A percentile compares a stretch with the other conserved stretches of the same genome.
phyloP scores from a whole-genome alignment of 2,888 invertebrate genomes.

The Noctua fimbriata region DNA sequence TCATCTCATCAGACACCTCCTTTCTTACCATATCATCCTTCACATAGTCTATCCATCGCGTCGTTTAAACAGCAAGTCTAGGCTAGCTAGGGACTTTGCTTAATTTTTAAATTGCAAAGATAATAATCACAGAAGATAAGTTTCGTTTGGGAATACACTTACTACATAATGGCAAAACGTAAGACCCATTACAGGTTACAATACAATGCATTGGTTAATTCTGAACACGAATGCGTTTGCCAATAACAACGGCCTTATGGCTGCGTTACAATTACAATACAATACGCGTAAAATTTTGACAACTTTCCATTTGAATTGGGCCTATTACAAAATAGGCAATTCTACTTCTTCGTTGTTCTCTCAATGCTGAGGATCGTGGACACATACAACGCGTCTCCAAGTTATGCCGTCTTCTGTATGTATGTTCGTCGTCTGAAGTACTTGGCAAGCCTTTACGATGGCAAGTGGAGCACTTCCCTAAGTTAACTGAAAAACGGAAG shows the following conservation, averaged over 20 bases:
- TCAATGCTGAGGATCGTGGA: neutral
- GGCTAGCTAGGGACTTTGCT: neutral
- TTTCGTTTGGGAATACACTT: constrained; percentile 41
- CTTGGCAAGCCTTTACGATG: neutral
- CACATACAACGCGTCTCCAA: neutral
- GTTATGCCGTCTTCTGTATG: too few species aligned
- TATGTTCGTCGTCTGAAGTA: too few species aligned
- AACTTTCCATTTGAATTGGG: constrained; percentile 48
- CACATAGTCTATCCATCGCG: neutral
- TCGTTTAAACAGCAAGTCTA: neutral
- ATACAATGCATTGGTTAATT: constrained; percentile 61
- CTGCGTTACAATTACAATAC: constrained; percentile 15
- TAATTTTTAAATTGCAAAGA: constrained; percentile 16
- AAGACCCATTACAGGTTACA: constrained; percentile 53
- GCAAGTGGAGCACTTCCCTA: neutral
- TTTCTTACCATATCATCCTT: neutral
- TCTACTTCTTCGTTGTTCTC: neutral
- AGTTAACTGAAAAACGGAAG: neutral
- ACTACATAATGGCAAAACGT: constrained; percentile 41
- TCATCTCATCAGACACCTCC: neutral
- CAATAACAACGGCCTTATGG: constrained; percentile 50
- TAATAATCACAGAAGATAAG: constrained; percentile 8
- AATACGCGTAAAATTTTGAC: constrained; percentile 40
- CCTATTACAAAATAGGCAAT: constrained; percentile 23
- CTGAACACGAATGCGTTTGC: constrained; percentile 51